phyloP scores from a whole-genome alignment of 1,140 invertebrate species.

The Ceratoteleas bidentatus region DNA sequence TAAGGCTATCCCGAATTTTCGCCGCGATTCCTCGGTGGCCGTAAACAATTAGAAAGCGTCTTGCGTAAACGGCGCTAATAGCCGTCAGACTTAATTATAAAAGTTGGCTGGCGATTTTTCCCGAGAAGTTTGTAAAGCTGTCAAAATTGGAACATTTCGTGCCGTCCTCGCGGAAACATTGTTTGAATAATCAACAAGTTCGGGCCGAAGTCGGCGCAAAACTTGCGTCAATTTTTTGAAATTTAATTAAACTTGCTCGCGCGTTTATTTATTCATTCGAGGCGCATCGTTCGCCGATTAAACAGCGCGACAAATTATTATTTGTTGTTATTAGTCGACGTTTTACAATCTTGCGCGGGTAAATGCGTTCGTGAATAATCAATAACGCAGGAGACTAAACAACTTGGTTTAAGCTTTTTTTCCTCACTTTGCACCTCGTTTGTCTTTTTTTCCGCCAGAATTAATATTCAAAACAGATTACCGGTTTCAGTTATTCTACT shows the following conservation, averaged over 20 bases:
- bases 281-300: conserved; percentile 1
- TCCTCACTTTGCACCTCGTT: not conserved
- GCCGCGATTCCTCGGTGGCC: not conserved
- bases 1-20: too few relatives aligned
- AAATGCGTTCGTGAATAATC: conserved; percentile 29
- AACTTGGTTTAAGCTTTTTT: conserved; percentile 6
- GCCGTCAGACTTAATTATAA: conserved; percentile 21
- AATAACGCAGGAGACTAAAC: conserved; percentile 10
- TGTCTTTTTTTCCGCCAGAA: not conserved
- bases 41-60: conserved; percentile 5
- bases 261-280: conserved; percentile 24
- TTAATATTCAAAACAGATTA: not conserved
- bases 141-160: conserved; percentile 30
- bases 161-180: conserved; percentile 13
- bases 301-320: conserved; percentile 23
- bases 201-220: not conserved
- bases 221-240: conserved; percentile 26
- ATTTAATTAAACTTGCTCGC: conserved; percentile 36
- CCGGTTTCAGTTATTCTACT: not conserved
- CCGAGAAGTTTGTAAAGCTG: conserved; percentile 18
- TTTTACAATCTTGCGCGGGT: not conserved
- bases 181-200: conserved; percentile 35
- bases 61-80: conserved; percentile 1
- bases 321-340: conserved; percentile 27
- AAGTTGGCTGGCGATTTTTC: conserved; percentile 20